Evolutionary conservation across 2,113 vertebrate species (phyloP).

Genomic region (Setophaga petechia): DNA sequence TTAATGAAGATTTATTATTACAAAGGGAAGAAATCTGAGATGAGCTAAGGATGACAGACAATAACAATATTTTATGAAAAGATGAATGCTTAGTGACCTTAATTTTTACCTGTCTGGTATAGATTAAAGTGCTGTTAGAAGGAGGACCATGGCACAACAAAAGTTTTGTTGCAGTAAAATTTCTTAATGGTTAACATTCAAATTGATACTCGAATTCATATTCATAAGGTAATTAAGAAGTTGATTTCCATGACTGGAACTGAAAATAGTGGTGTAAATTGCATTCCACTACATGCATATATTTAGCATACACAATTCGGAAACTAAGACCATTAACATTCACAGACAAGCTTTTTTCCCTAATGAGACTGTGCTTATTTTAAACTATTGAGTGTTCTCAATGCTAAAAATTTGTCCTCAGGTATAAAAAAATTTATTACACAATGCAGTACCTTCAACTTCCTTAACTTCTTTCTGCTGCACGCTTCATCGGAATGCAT

Average conservation of each 20-base stretch:
- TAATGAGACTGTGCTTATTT: background rate
- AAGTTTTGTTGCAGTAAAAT: background rate
- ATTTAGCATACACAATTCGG: slow-evolving; percentile 1
- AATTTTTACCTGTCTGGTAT: background rate
- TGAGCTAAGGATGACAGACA: background rate
- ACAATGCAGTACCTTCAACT: background rate
- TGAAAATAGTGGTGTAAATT: background rate
- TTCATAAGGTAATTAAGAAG: background rate
- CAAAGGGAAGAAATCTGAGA: background rate
- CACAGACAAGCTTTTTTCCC: background rate
- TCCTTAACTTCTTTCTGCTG: background rate
- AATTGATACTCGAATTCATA: background rate
- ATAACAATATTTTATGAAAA: background rate
- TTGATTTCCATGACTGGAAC: background rate
- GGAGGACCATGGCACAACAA: background rate
- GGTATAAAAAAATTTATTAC: background rate
- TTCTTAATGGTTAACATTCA: background rate
- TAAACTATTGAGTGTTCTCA: background rate
- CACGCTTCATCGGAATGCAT: accelerated
- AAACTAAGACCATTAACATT: slow-evolving; percentile 6
- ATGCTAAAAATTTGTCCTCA: background rate
- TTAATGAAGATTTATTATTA: background rate
- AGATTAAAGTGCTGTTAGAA: background rate
- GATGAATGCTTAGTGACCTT: accelerated
- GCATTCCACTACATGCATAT: background rate